Base-by-base conservation (phyloP, 1,140 invertebrate species). In the Mamestra configurata region DNA sequence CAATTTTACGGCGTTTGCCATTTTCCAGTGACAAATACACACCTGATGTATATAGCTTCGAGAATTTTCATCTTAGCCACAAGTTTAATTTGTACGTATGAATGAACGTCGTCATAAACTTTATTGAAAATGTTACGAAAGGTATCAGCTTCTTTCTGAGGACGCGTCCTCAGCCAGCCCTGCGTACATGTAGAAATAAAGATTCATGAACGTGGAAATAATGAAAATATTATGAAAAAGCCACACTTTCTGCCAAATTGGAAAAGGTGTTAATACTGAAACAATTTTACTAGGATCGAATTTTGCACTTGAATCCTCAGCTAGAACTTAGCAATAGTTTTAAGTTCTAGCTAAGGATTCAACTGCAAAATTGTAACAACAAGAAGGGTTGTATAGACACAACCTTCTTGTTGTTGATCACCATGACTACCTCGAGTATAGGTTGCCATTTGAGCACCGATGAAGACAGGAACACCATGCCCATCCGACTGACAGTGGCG, bases 391-490 rank as follows among this genome's bases (percentile, higher is more conserved):
- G n/a, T n/a, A n/a, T n/a, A n/a, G n/a, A n/a, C n/a, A n/a, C n/a
- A n/a, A n/a, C n/a, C n/a, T n/a, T n/a, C n/a, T n/a, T n/a, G n/a
- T n/a, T n/a, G n/a, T n/a, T n/a, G n/a, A n/a, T 31, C 1, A 31
- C 46, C 13, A 49, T n/a, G 6, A 49, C 46, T 61, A 96, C 96
- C 95, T 97, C 96, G 5, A 98, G 86, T 84, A 98, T 96, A 0
- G 97, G 97, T 72, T 93, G 94, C 98, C 98, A 99, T 82, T 97
- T 97, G 13, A 99, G 94, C 0, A 98, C 98, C 4, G 98, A 98
- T 10, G 98, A 97, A 83, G 98, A 98, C 89, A 99, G 97, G 93
- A 98, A 99, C 5, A 98, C 98, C 98, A 99, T 99, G 37, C 98
- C 98, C 96, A 98, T 98, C 31, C 98, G 95, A 27, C 98, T 98